Base-by-base conservation (phyloP, 1,140 invertebrate species). In the Watersipora subatra region DNA sequence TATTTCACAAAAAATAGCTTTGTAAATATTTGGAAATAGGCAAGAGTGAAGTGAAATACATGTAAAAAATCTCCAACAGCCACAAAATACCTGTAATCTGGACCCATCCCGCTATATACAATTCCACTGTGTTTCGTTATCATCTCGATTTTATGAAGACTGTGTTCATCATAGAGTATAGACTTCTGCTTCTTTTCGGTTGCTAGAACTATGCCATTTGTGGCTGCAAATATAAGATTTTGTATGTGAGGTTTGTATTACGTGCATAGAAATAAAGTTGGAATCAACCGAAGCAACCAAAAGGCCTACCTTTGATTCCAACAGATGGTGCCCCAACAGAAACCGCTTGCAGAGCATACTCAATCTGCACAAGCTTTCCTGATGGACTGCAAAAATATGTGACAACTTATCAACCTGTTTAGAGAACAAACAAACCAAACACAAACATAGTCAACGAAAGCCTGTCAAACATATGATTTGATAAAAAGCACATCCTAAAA, bases 161-260 rank as follows among this genome's bases (percentile, higher is more conserved):
- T 93, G 73, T 95, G 91, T 74, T 97, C 93, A 82, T 99, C 94
- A 75, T 93, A 94, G 19, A 99, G 79, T 70, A 94, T 88, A 20
- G 93, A 97, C 75, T 97, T 97, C 78, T 95, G 90, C 78, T 99
- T 98, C 76, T 99, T 99, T 79, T 99, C 97, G 34, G 96, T 98
- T 2, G 96, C 97, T 68, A 99, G 86, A 26, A 99, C 97, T 26
- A 99, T 91, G 26, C 83, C 83, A 78, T 84, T 83, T 57, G 77
- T 73, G 24, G 82, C 82, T 81, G 64, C 15, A 72, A 68, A n/a
- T n/a, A n/a, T n/a, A n/a, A n/a, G n/a, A n/a, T n/a, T n/a, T n/a
- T n/a, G n/a, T n/a, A n/a, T n/a, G n/a, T n/a, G n/a, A n/a, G n/a
- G n/a, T n/a, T 46, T 46, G 34, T n/a, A 12, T 46, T 7, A 46